A percentile compares a stretch with the other conserved stretches of the same genome.
phyloP scores from a whole-genome alignment of 1,140 invertebrate genomes.

The Drosophila ficusphila region DNA sequence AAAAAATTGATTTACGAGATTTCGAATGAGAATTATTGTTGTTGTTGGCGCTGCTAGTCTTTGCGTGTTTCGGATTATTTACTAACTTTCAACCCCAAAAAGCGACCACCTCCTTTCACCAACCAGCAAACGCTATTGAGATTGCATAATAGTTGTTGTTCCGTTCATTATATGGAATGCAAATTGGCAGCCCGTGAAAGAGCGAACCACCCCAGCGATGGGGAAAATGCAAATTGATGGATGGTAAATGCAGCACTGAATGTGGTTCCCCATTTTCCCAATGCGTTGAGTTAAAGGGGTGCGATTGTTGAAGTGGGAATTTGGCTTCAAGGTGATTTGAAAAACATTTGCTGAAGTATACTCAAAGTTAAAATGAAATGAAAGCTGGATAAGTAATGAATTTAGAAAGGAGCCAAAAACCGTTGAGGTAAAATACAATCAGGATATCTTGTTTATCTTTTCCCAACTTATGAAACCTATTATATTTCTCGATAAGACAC shows the following conservation, averaged over 20 bases:
- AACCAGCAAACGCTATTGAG: constrained; percentile 32
- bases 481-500: constrained; percentile 5
- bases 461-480: background rate
- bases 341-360: background rate
- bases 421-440: too few relatives aligned
- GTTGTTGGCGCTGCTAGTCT: constrained; percentile 42
- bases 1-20: constrained; percentile 83
- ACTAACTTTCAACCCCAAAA: constrained; percentile 50
- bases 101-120: background rate
- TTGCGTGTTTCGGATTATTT: constrained; percentile 78
- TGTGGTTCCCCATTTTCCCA: constrained; percentile 15
- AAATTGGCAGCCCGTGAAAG: constrained; percentile 25
- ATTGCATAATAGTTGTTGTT: constrained; percentile 44
- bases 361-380: background rate
- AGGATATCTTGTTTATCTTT: too few relatives aligned
- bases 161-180: constrained; percentile 37
- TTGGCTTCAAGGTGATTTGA: constrained; percentile 35
- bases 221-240: constrained; percentile 40
- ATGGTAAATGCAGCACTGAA: constrained; percentile 27
- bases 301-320: constrained; percentile 1
- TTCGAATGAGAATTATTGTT: constrained; percentile 65
- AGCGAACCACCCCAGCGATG: background rate
- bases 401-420: too few relatives aligned
- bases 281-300: constrained; percentile 2
- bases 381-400: background rate